phyloP scores from a whole-genome alignment of 2,888 invertebrate species.

The Drosophila eohydei region DNA sequence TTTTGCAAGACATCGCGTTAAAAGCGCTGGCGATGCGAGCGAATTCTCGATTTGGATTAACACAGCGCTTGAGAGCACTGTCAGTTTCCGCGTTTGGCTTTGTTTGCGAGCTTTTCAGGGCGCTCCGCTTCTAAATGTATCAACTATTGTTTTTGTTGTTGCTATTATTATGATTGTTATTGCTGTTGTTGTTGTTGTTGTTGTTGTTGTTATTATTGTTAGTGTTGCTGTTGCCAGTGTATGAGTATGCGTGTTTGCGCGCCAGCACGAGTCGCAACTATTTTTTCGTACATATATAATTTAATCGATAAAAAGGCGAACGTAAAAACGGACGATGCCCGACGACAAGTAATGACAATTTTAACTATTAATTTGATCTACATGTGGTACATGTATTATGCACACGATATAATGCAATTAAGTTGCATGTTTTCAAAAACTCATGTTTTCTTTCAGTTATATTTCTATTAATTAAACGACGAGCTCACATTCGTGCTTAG shows the following conservation, averaged over 20 bases:
- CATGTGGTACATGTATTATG: not conserved
- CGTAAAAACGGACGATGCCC: not conserved
- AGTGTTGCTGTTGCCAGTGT: conserved; percentile 7
- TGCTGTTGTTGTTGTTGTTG: conserved; percentile 1
- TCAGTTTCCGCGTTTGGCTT: conserved; percentile 39
- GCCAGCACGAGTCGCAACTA: conserved; percentile 47
- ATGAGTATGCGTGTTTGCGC: conserved; percentile 53
- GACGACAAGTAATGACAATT: not conserved
- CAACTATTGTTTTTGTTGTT: conserved; percentile 17
- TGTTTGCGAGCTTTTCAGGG: conserved; percentile 15
- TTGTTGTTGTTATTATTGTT: not conserved
- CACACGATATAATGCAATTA: not conserved
- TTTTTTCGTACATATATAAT: conserved; percentile 35
- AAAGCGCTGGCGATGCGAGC: not conserved
- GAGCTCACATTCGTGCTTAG: conserved; percentile 25
- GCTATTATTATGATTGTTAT: not conserved
- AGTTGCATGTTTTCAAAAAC: conserved; percentile 15
- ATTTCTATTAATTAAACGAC: conserved; percentile 20
- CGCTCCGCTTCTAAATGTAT: conserved; percentile 23
- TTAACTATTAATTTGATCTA: conserved; percentile 8
- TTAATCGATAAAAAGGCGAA: conserved; percentile 44
- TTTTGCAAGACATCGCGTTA: conserved; percentile 37
- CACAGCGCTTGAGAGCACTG: conserved; percentile 5
- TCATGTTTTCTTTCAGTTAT: conserved; percentile 40
- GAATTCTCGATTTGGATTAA: conserved; percentile 8